Conservation (phyloP, 2,888 invertebrate genomes). For the Zeuzera pyrina region DNA sequence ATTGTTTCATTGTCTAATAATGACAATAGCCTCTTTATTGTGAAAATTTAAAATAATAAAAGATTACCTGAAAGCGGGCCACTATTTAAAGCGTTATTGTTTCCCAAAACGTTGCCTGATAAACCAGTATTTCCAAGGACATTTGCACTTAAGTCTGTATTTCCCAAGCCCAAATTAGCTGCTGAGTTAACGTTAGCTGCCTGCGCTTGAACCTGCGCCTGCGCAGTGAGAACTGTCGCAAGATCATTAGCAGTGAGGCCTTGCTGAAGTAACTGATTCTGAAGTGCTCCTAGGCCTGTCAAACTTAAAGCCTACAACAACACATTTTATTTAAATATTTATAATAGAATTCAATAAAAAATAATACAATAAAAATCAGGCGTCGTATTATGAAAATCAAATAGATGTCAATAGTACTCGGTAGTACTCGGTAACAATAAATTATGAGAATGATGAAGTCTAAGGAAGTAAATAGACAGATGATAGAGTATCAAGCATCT, state of each 20-base stretch:
- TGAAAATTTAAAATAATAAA: constrained; percentile 2
- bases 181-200: constrained; percentile 18
- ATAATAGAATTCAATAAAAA: background rate
- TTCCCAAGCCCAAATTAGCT: constrained; percentile 34
- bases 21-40: no score
- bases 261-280: constrained; percentile 64
- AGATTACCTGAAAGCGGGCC: constrained; percentile 53
- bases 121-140: constrained; percentile 27
- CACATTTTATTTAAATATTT: background rate
- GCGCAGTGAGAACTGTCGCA: constrained; percentile 50
- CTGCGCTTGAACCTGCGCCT: constrained; percentile 29
- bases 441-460: constrained; percentile 30
- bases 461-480: no score
- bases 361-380: background rate
- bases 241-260: constrained; percentile 59
- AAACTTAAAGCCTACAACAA: constrained; percentile 54
- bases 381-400: no score
- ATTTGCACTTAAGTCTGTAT: constrained; percentile 30
- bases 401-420: no score
- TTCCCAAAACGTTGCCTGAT: constrained; percentile 35
- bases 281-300: constrained; percentile 58
- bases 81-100: constrained; percentile 37
- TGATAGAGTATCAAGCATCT: no score
- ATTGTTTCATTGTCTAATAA: no score
- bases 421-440: no score